Evolutionary conservation across 2,113 vertebrate genomes (phyloP).

Genomic region (Platycercus adscitus): DNA sequence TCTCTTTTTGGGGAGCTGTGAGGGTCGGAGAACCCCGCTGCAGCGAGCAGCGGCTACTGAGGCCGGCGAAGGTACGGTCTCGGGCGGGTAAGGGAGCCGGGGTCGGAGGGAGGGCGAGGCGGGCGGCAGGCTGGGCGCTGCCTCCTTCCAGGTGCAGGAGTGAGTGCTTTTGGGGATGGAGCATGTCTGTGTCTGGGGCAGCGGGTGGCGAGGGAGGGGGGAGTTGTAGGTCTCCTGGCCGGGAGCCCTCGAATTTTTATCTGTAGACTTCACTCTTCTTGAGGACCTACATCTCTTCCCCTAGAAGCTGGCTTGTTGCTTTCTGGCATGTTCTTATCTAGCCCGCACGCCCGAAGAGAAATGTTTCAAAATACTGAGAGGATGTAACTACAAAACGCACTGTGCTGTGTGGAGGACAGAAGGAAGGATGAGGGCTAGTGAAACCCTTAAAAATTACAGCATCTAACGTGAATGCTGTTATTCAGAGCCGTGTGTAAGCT

Average conservation of each 20-base stretch:
- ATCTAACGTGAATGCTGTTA: background rate
- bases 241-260: background rate
- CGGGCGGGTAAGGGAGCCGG: background rate
- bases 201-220: background rate
- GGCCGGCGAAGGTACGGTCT: conserved; percentile 11
- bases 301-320: conserved; percentile 39
- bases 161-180: background rate
- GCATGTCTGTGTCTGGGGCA: background rate
- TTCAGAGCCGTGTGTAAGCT: background rate
- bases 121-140: background rate
- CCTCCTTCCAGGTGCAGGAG: background rate
- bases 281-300: conserved; percentile 9
- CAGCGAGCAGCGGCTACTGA: background rate
- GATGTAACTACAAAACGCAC: background rate
- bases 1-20: background rate
- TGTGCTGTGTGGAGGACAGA: background rate
- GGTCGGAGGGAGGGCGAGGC: background rate
- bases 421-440: background rate
- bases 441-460: conserved; percentile 6
- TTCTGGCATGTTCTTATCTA: conserved; percentile 29
- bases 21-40: background rate
- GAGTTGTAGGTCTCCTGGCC: background rate
- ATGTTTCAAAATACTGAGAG: conserved; percentile 19
- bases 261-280: conserved; percentile 1
- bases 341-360: conserved; percentile 13